Base-by-base conservation (phyloP, 2,113 vertebrate genomes). In the Bubo scandiacus region DNA sequence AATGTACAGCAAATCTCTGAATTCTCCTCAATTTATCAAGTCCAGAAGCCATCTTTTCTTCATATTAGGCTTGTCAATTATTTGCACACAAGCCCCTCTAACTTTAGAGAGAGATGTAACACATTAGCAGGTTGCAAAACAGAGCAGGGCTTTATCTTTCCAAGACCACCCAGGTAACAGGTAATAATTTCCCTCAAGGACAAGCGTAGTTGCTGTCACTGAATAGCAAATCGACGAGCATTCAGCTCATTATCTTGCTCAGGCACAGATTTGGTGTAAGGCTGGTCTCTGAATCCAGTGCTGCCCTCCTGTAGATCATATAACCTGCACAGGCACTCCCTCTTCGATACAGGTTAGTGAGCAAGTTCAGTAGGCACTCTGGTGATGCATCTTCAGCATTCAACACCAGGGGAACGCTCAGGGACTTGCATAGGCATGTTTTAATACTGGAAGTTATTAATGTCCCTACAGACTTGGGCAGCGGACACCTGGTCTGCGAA, bases 1-100 rank as follows among this genome's bases (percentile, higher is more conserved):
- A 95, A 79, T 47, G 58, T 61, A 90, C 67, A 90, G 87, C 90
- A 91, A 66, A 86, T 71, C 62, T 72, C 42, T 80, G 73, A 82
- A 80, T 94, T 92, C 32, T 73, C 91, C 62, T 65, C 62, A 77
- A 67, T 92, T 82, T 96, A 88, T 91, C 94, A 87, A 61, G 47
- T 67, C 88, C 87, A 25, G 78, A 95, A 96, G 77, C 65, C 72
- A 55, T 94, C 55, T 40, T 85, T 95, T 12, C 70, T 89, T 95
- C 71, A 9, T 80, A 94, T 82, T 84, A 85, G 32, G 40, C 67
- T 91, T 87, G 73, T 87, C 54, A 75, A 68, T 62, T 16, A 34
- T 79, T 81, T 81, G 29, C 85, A 67, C 38, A 63, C 59, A 86
- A 91, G n/a, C 30, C 38, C 32, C 30, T 81, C 73, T 86, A 55